Evolutionary conservation across 2,113 vertebrate species (phyloP).

Genomic region (Tinamus guttatus): DNA sequence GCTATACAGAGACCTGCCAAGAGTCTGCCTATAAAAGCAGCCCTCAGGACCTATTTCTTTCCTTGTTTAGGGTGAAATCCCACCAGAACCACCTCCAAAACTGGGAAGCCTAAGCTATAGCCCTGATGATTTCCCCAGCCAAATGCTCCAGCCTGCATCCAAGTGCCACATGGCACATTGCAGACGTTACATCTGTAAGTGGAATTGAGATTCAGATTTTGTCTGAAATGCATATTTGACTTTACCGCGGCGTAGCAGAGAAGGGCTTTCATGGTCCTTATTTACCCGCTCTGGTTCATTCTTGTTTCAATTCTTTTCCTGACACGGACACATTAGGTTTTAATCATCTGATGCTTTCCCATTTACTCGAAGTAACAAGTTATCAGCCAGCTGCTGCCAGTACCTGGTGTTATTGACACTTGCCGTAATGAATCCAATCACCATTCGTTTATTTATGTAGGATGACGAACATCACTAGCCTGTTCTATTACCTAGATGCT

Average conservation of each 20-base stretch:
- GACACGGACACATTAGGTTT: background rate
- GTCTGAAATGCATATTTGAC: background rate
- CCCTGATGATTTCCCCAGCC: background rate
- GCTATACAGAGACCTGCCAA: background rate
- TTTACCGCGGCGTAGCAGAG: background rate
- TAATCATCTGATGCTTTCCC: background rate
- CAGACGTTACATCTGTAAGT: background rate
- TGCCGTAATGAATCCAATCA: background rate
- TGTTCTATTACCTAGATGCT: accelerated
- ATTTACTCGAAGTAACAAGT: background rate
- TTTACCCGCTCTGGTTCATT: background rate
- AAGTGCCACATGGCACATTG: background rate
- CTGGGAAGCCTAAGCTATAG: background rate
- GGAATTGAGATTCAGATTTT: background rate
- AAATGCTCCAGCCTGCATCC: background rate
- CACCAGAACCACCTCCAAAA: background rate
- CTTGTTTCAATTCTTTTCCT: background rate
- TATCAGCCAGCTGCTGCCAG: background rate
- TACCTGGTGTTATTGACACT: background rate
- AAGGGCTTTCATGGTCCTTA: background rate
- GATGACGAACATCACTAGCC: background rate
- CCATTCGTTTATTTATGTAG: background rate
- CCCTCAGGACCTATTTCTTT: background rate
- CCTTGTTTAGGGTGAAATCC: background rate
- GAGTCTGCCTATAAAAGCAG: background rate